phyloP scores from a whole-genome alignment of 2,888 invertebrate genomes.

The Nephrotoma flavescens region DNA sequence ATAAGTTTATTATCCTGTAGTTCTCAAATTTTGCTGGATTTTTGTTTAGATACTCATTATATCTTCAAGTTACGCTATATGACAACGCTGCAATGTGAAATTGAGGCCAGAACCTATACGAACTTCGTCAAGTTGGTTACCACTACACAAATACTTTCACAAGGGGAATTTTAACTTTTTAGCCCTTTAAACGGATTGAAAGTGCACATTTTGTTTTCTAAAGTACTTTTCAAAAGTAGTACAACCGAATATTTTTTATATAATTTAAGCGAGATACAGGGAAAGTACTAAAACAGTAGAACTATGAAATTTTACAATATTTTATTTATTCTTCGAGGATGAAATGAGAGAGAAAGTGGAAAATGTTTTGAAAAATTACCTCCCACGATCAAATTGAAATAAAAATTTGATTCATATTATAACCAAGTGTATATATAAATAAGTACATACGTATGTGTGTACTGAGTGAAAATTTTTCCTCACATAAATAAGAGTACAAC shows the following conservation, averaged over 20 bases:
- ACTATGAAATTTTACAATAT: neutral
- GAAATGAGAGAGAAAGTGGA: neutral
- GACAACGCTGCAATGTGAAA: too few relatives aligned
- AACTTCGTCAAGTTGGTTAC: too few relatives aligned
- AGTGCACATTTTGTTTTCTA: neutral
- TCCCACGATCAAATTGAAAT: slow-evolving; percentile 1
- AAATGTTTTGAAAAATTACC: neutral
- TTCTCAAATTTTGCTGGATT: too few relatives aligned
- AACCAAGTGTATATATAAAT: too few relatives aligned
- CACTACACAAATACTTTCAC: too few relatives aligned
- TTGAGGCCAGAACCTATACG: too few relatives aligned
- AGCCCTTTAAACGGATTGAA: neutral
- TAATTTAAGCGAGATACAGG: neutral
- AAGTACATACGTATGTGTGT: neutral
- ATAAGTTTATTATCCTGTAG: too few relatives aligned
- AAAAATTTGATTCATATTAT: neutral
- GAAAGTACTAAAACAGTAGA: neutral
- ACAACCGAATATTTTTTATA: neutral
- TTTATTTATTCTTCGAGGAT: neutral
- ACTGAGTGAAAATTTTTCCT: neutral
- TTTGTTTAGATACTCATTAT: too few relatives aligned
- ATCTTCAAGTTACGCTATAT: too few relatives aligned
- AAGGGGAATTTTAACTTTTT: neutral
- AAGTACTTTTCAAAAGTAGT: neutral
- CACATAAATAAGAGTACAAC: neutral